Evolutionary conservation across 2,888 invertebrate genomes (phyloP).

Genomic region (Drosophila acutilabella): DNA sequence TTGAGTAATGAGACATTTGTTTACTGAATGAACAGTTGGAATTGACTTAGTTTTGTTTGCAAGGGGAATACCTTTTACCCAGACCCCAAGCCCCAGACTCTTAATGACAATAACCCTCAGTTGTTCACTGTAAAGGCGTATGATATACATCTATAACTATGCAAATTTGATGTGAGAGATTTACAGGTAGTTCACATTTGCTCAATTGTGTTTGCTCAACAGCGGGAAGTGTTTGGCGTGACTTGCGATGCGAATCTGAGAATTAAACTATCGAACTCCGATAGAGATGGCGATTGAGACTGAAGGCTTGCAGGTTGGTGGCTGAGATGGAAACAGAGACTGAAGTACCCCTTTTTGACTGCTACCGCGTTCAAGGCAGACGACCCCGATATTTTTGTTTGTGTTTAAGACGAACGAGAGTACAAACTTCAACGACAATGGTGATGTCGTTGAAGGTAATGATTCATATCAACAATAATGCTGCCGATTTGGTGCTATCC

Average conservation of each 20-base stretch:
- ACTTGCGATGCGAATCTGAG: constrained; percentile 44
- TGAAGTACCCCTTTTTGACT: not conserved
- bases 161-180: constrained; percentile 40
- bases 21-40: constrained; percentile 50
- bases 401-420: constrained; percentile 20
- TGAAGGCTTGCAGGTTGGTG: constrained; percentile 12
- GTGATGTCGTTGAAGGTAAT: constrained; percentile 72
- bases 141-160: constrained; percentile 7
- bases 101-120: constrained; percentile 1
- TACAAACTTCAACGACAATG: constrained; percentile 48
- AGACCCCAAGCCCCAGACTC: not conserved
- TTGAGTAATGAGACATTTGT: constrained; percentile 24
- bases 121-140: not conserved
- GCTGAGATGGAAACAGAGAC: not conserved
- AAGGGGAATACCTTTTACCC: constrained; percentile 55
- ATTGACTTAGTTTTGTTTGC: constrained; percentile 29
- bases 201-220: constrained; percentile 34
- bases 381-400: constrained; percentile 10
- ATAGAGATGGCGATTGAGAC: not conserved
- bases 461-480: constrained; percentile 57
- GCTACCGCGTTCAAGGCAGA: constrained; percentile 45
- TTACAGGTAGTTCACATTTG: constrained; percentile 41
- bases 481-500: constrained; percentile 47
- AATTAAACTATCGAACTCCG: constrained; percentile 13
- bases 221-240: constrained; percentile 54